Evolutionary conservation across 1,140 invertebrate species (phyloP).

Genomic region (Tenebrio molitor): DNA sequence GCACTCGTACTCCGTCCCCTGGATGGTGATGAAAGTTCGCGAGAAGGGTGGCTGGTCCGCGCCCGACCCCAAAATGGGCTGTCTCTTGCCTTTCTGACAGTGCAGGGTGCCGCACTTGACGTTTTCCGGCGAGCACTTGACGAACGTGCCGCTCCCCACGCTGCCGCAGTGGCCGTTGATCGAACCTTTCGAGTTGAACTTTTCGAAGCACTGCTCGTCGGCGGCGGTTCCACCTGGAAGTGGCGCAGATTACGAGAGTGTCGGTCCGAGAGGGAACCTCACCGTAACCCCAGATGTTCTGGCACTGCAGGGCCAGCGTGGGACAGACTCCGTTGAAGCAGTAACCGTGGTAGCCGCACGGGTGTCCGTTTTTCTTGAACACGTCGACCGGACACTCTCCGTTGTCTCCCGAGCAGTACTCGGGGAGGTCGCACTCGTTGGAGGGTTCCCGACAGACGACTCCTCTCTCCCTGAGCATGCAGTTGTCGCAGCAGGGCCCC

Average conservation of each 20-base stretch:
- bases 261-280: slow-evolving; percentile 6
- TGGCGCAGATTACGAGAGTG: not conserved
- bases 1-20: slow-evolving; percentile 90
- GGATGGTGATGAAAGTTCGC: slow-evolving; percentile 88
- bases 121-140: slow-evolving; percentile 90
- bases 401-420: slow-evolving; percentile 88
- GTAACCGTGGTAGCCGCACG: slow-evolving; percentile 77
- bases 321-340: slow-evolving; percentile 95
- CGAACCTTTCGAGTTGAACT: slow-evolving; percentile 94
- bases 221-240: slow-evolving; percentile 76
- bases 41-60: slow-evolving; percentile 76
- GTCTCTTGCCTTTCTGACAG: slow-evolving; percentile 86
- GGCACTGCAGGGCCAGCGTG: slow-evolving; percentile 88
- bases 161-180: slow-evolving; percentile 94
- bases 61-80: slow-evolving; percentile 84
- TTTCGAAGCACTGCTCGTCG: slow-evolving; percentile 90
- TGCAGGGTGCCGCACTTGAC: slow-evolving; percentile 91
- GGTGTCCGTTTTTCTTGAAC: slow-evolving; percentile 91
- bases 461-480: slow-evolving; percentile 78
- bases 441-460: slow-evolving; percentile 84
- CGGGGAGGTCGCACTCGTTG: slow-evolving; percentile 96
- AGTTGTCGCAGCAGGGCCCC: slow-evolving; percentile 90
- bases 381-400: slow-evolving; percentile 91
- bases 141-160: slow-evolving; percentile 79
- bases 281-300: slow-evolving; percentile 89